Percentiles rank a stretch among this genome's conserved stretches.
Conservation (phyloP, 2,113 vertebrate species). For the Dromiciops gliroides region DNA sequence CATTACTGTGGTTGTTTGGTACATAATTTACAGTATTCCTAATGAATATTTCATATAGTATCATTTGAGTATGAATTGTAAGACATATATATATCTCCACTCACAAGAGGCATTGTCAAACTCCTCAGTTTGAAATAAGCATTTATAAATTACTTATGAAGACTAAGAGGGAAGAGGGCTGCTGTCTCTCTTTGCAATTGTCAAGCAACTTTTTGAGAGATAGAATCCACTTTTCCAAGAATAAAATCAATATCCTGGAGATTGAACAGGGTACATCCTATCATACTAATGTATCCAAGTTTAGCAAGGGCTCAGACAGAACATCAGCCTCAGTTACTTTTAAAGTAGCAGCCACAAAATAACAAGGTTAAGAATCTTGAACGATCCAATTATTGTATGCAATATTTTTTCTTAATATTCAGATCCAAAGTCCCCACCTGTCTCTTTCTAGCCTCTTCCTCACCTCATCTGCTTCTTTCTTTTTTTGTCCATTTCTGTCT, state of each 20-base stretch:
- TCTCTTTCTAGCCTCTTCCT: not conserved
- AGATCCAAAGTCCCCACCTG: not conserved
- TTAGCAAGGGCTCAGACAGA: not conserved
- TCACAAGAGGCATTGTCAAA: conserved; percentile 77
- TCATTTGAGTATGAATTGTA: conserved; percentile 81
- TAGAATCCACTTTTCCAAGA: conserved; percentile 17
- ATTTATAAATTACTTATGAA: conserved; percentile 81
- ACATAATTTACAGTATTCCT: conserved; percentile 80
- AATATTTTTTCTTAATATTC: conserved; percentile 39
- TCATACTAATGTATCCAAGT: conserved; percentile 20
- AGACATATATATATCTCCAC: conserved; percentile 78
- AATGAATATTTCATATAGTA: conserved; percentile 83
- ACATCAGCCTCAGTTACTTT: not conserved
- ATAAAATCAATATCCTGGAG: conserved; percentile 41
- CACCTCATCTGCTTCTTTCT: not conserved
- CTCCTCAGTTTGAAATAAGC: conserved; percentile 75
- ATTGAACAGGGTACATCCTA: not conserved
- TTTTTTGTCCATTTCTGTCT: not conserved
- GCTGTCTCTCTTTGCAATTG: conserved; percentile 49
- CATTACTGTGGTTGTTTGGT: conserved; percentile 76
- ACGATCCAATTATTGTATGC: not conserved
- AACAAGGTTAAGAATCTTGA: conserved; percentile 24
- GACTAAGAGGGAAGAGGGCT: conserved; percentile 51
- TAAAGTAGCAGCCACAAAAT: conserved; percentile 32
- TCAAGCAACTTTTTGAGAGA: conserved; percentile 34